Base-by-base conservation (phyloP, 2,113 vertebrate species). In the Mastomys coucha region DNA sequence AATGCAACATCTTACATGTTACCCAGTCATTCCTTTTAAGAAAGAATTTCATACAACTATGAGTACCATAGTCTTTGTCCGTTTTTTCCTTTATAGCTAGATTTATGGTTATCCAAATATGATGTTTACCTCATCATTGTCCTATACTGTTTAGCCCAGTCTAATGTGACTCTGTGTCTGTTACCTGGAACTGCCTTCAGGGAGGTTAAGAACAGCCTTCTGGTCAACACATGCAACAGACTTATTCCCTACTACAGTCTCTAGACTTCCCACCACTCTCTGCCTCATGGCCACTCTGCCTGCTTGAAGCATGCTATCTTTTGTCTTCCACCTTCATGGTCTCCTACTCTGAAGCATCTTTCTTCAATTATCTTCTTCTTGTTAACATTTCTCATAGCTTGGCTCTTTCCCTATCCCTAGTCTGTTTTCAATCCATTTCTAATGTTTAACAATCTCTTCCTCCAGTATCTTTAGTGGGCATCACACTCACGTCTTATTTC, bases 321-420 rank as follows among this genome's bases (percentile, higher is more conserved):
- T 96, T 72, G 89, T 24, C 13, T 94, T 88, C 49, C 13, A 63
- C 26, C 20, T 92, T 86, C 76, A 77, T 51, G 67, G 81, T 31
- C 14, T 89, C 86, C 39, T 82, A 36, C 33, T 78, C 75, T 2
- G 82, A 70, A 88, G 1, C 39, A 19, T 93, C 22, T 33, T 76
- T 65, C 39, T 56, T 39, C 60, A 20, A 19, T 78, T 60, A 58
- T 77, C 76, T 26, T 89, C 10, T 88, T 60, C 76, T 60, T 78
- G 8, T 36, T 28, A 13, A 1, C 39, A 49, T 93, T 92, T 90
- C n/a, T 84, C 60, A 91, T 39, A 80, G n/a, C 2, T 70, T 87
- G 31, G 28, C 60, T 2, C 69, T 91, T 96, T 77, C 16, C 51
- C 69, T 51, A 63, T 63, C 42, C 72, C 88, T 72, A 56, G 14